These are phyloP conservation scores for Psittacula echo DNA, from an alignment of 2,797 vertebrate species.

Conservation along the genomic window DNA sequence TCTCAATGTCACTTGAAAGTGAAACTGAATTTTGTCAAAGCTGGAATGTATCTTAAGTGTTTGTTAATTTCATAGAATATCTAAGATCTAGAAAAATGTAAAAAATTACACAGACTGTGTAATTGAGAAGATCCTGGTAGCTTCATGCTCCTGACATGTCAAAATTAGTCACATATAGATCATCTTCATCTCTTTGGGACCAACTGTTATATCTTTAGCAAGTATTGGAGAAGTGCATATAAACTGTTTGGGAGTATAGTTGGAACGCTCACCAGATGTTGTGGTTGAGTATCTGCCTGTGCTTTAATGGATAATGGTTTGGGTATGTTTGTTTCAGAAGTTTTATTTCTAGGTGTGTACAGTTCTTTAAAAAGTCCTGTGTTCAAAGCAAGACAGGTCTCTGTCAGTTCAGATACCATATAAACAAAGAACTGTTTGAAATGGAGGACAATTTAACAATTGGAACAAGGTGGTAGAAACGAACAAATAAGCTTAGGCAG, in stretches of 20 bases:
- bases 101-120: background rate
- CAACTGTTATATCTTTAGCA: background rate
- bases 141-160: background rate
- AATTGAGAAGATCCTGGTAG: background rate
- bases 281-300: background rate
- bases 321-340: background rate
- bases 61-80: background rate
- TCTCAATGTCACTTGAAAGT: background rate
- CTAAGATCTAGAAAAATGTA: background rate
- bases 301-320: background rate
- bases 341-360: background rate
- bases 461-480: background rate
- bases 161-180: background rate
- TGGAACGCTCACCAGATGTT: fast-evolving
- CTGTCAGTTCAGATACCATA: background rate
- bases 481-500: background rate
- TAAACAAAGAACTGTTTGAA: background rate
- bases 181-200: background rate
- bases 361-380: background rate
- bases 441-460: background rate
- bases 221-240: background rate
- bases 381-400: background rate
- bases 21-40: background rate
- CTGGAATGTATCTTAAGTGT: background rate
- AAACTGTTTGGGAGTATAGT: background rate